Percentiles rank a stretch among this genome's conserved stretches.
Conservation (phyloP, 2,888 invertebrate species). For the Sesamia inferens region DNA sequence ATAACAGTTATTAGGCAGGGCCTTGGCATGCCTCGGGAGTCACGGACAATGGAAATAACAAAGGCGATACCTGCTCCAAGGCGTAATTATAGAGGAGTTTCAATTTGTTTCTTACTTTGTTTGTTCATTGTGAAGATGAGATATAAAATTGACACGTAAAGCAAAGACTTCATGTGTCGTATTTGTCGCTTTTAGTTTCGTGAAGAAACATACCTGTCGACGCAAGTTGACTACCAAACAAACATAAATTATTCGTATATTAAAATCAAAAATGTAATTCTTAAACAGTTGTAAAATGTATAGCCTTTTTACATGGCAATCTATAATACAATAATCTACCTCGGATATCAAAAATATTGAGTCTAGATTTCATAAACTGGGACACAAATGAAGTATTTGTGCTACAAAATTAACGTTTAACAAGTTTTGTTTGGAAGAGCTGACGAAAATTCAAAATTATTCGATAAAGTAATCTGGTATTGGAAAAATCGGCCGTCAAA, state of each 20-base stretch:
- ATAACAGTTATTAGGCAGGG: slow-evolving; percentile 48
- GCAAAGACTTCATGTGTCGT: not conserved
- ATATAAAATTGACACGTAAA: not conserved
- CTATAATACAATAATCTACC: too few relatives aligned
- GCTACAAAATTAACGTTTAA: too few relatives aligned
- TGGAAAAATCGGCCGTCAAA: too few relatives aligned
- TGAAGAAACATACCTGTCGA: not conserved
- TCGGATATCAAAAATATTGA: too few relatives aligned
- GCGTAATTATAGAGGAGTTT: slow-evolving; percentile 12
- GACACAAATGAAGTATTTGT: too few relatives aligned
- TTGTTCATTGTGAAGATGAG: slow-evolving; percentile 2
- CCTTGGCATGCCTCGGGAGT: slow-evolving; percentile 48
- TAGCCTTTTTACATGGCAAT: too few relatives aligned
- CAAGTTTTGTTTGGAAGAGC: too few relatives aligned
- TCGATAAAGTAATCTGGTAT: too few relatives aligned
- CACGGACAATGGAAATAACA: slow-evolving; percentile 51
- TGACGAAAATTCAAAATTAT: too few relatives aligned
- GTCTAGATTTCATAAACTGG: too few relatives aligned
- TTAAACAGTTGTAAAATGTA: too few relatives aligned
- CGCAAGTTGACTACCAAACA: not conserved
- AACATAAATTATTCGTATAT: not conserved
- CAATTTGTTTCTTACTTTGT: slow-evolving; percentile 16
- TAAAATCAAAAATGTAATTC: not conserved
- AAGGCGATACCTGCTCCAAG: slow-evolving; percentile 38
- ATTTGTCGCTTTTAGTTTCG: not conserved